Evolutionary conservation across 2,113 vertebrate genomes (phyloP).

Genomic region (Lontra canadensis): DNA sequence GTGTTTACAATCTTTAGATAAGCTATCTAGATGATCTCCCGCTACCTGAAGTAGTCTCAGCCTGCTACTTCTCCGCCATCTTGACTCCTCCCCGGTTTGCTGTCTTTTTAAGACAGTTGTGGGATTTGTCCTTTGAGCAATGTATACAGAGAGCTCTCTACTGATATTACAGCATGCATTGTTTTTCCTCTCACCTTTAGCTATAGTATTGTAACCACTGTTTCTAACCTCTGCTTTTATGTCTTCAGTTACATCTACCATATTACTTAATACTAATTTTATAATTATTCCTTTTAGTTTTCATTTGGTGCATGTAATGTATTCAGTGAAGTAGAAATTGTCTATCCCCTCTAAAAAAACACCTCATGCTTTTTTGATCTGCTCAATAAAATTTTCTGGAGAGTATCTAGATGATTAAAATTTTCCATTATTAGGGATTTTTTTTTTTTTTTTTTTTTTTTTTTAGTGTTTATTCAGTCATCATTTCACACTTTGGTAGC

Average conservation of each 20-base stretch:
- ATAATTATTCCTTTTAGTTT: conserved; percentile 29
- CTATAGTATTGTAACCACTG: background rate
- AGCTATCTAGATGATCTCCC: too few species aligned
- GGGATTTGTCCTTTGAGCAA: background rate
- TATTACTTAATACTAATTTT: conserved; percentile 33
- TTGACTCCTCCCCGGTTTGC: too few species aligned
- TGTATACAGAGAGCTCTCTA: background rate
- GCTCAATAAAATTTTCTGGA: conserved; percentile 40
- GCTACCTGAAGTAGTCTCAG: too few species aligned
- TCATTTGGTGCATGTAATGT: background rate
- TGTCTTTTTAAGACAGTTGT: background rate
- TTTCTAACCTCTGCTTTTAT: conserved; percentile 21
- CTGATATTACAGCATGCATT: background rate
- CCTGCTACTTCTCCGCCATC: too few species aligned
- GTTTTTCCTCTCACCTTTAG: conserved; percentile 45
- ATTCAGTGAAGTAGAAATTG: conserved; percentile 56
- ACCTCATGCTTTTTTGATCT: conserved; percentile 2
- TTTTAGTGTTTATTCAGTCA: conserved; percentile 8
- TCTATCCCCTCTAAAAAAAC: conserved; percentile 54
- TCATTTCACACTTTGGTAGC: conserved; percentile 37
- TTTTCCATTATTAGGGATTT: background rate
- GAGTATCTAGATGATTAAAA: background rate
- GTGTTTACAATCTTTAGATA: too few species aligned
- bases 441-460: background rate
- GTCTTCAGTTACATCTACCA: background rate